These are phyloP conservation scores for Sminthurinus aureus DNA, from an alignment of 2,888 invertebrate species.

Conservation along the genomic window DNA sequence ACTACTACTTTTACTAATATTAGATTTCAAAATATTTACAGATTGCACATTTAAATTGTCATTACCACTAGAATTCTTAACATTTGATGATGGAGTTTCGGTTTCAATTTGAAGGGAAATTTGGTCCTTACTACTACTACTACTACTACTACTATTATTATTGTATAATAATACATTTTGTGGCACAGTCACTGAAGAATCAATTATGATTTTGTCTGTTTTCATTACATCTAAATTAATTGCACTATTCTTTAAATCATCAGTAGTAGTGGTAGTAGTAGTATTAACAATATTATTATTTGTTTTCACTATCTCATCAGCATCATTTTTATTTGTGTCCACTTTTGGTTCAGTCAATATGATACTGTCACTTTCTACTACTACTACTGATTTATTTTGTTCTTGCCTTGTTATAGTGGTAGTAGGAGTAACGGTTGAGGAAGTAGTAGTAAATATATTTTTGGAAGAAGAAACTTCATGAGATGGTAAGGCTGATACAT, in stretches of 20 bases:
- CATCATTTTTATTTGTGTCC: background rate
- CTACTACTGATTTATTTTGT: background rate
- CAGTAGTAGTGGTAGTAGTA: background rate
- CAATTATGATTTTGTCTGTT: background rate
- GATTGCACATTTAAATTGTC: constrained; percentile 10
- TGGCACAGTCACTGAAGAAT: background rate
- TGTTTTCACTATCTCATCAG: background rate
- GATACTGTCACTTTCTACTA: too few relatives aligned
- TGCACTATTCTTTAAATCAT: background rate
- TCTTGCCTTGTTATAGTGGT: background rate
- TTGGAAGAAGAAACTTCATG: too few relatives aligned
- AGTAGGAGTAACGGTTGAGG: background rate
- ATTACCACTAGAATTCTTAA: background rate
- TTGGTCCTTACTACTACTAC: background rate
- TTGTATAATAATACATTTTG: background rate
- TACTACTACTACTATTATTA: background rate
- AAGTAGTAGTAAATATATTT: too few relatives aligned
- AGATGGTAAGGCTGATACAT: too few relatives aligned
- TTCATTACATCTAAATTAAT: background rate
- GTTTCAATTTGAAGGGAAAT: background rate
- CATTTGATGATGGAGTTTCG: background rate
- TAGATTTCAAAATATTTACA: constrained; percentile 2
- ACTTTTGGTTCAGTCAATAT: background rate
- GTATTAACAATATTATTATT: background rate
- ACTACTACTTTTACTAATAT: background rate